phyloP scores from a whole-genome alignment of 2,797 vertebrate species.

The Acrossocheilus fasciatus region DNA sequence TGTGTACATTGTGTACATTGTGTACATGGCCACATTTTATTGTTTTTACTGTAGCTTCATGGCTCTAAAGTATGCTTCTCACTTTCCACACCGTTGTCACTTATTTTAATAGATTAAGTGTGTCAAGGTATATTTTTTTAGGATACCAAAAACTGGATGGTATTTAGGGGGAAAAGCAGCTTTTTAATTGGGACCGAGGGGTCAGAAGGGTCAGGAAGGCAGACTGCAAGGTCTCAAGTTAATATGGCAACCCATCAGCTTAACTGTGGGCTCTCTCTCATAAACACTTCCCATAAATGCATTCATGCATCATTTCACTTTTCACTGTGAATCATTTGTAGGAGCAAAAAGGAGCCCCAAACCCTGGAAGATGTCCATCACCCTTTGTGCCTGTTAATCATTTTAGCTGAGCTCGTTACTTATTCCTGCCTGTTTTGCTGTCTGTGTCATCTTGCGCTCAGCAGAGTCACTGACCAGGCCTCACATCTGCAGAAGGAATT shows the following conservation, averaged over 20 bases:
- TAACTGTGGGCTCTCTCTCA: background rate
- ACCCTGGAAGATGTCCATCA: conserved; percentile 13
- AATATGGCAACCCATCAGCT: conserved; percentile 40
- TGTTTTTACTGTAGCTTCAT: background rate
- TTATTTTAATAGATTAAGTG: background rate
- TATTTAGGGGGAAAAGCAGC: conserved; percentile 4
- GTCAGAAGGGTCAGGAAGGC: conserved; percentile 9
- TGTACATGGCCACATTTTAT: background rate
- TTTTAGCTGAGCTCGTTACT: conserved; percentile 42
- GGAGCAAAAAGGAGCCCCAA: background rate
- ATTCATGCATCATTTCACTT: conserved; percentile 5
- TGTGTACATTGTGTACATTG: background rate
- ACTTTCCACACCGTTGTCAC: background rate
- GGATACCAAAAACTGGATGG: background rate
- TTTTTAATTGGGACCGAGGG: conserved; percentile 13
- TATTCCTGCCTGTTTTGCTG: conserved; percentile 37
- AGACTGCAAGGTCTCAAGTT: conserved; percentile 24
- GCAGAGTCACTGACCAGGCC: conserved; percentile 32
- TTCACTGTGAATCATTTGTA: conserved; percentile 25
- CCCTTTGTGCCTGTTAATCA: conserved; percentile 49
- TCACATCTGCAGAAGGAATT: conserved; percentile 42
- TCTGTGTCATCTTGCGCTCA: conserved; percentile 43
- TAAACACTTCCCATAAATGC: conserved; percentile 32
- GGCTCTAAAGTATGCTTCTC: background rate
- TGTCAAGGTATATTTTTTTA: background rate